Evolutionary conservation across 2,113 vertebrate genomes (phyloP).

Genomic region (Podocnemis expansa): DNA sequence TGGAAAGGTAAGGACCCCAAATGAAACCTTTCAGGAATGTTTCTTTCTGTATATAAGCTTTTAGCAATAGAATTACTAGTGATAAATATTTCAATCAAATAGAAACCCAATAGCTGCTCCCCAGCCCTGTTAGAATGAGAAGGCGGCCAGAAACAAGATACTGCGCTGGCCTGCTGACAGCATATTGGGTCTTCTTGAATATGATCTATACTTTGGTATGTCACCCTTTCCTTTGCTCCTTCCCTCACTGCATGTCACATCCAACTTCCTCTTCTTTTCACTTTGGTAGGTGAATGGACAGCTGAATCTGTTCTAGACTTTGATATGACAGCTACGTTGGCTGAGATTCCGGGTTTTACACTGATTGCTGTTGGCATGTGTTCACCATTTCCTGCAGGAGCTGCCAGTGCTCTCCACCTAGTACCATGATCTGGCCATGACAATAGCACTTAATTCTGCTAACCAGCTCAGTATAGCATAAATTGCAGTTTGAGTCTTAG

Average conservation of each 20-base stretch:
- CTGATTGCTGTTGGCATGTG: not conserved
- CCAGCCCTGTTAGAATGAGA: not conserved
- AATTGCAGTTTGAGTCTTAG: not conserved
- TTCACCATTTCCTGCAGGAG: not conserved
- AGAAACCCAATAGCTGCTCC: not conserved
- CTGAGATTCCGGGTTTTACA: not conserved
- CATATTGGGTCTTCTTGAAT: not conserved
- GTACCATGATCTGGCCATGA: not conserved
- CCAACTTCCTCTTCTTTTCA: not conserved
- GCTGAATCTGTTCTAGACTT: not conserved
- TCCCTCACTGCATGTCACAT: not conserved
- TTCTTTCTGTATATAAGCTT: not conserved
- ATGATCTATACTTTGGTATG: not conserved
- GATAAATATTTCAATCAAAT: not conserved
- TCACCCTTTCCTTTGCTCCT: not conserved
- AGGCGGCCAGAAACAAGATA: not conserved
- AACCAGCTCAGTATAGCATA: not conserved
- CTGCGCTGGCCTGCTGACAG: not conserved
- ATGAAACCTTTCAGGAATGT: not conserved
- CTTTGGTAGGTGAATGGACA: not conserved
- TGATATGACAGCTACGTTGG: not conserved
- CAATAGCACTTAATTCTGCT: not conserved
- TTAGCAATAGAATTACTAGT: not conserved
- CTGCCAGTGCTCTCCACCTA: not conserved
- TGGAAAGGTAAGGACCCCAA: constrained; percentile 81